phyloP scores from a whole-genome alignment of 1,140 invertebrate species.

The Orussus abietinus region DNA sequence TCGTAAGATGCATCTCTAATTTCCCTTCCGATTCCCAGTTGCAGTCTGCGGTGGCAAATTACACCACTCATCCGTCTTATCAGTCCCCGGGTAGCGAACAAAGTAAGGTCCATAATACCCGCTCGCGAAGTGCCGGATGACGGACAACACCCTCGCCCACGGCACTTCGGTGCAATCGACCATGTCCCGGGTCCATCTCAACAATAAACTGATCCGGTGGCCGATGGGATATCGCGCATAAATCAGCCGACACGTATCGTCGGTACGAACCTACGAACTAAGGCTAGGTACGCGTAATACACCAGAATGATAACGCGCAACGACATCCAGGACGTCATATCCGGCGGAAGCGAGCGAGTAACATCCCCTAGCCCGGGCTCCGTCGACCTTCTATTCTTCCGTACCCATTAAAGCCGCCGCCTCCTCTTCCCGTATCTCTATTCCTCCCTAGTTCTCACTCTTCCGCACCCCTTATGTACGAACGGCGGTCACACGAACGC shows the following conservation, averaged over 20 bases:
- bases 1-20: too few relatives aligned
- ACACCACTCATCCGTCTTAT: too few relatives aligned
- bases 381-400: slow-evolving; percentile 14
- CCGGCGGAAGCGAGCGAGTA: slow-evolving; percentile 26
- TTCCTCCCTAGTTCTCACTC: slow-evolving; percentile 3
- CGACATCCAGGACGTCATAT: slow-evolving; percentile 33
- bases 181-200: too few relatives aligned
- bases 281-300: slow-evolving; percentile 46
- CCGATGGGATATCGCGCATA: slow-evolving; percentile 24
- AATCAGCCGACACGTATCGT: slow-evolving; percentile 22
- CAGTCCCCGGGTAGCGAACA: too few relatives aligned
- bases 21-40: too few relatives aligned
- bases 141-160: too few relatives aligned
- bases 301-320: slow-evolving; percentile 40
- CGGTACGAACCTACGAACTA: too few relatives aligned
- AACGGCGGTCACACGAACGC: slow-evolving; percentile 11
- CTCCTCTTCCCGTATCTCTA: neutral
- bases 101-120: too few relatives aligned
- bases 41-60: too few relatives aligned
- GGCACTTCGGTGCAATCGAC: too few relatives aligned
- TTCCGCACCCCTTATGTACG: slow-evolving; percentile 7
- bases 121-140: too few relatives aligned
- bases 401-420: slow-evolving; percentile 4
- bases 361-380: slow-evolving; percentile 15
- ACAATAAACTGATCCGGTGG: too few relatives aligned